phyloP scores from a whole-genome alignment of 2,797 vertebrate genomes.

The Ficedula albicollis region DNA sequence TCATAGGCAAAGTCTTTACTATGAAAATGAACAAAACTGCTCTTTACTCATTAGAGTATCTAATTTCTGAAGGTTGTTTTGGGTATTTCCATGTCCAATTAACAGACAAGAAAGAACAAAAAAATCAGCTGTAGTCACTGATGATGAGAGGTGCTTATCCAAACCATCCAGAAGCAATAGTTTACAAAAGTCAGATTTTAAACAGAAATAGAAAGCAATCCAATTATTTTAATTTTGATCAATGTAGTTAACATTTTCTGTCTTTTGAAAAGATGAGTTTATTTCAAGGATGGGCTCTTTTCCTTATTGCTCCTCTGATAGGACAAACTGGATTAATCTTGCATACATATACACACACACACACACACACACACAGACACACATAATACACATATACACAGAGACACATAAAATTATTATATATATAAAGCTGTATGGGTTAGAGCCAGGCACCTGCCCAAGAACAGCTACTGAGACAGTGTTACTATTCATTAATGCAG shows the following conservation, averaged over 20 bases:
- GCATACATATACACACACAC: too few relatives aligned
- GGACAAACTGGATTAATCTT: background rate
- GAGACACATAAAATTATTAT: background rate
- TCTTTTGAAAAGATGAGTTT: background rate
- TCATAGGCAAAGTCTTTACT: background rate
- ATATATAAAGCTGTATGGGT: background rate
- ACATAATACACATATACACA: rapidly evolving
- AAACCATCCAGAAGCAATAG: background rate
- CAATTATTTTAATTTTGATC: background rate
- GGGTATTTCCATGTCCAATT: background rate
- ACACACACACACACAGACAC: rapidly evolving
- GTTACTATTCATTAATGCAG: background rate
- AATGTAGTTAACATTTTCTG: background rate
- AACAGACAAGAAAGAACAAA: background rate
- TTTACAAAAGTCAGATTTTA: background rate
- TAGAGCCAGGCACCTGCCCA: background rate
- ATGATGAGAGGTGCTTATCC: background rate
- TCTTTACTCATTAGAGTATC: background rate
- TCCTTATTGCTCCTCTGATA: background rate
- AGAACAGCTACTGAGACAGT: background rate
- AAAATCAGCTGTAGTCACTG: background rate
- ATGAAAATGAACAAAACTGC: background rate
- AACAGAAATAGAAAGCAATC: background rate
- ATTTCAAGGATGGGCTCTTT: background rate
- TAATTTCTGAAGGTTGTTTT: background rate